Conservation (phyloP, 2,113 vertebrate species). For the Protomyctophum bolini region DNA sequence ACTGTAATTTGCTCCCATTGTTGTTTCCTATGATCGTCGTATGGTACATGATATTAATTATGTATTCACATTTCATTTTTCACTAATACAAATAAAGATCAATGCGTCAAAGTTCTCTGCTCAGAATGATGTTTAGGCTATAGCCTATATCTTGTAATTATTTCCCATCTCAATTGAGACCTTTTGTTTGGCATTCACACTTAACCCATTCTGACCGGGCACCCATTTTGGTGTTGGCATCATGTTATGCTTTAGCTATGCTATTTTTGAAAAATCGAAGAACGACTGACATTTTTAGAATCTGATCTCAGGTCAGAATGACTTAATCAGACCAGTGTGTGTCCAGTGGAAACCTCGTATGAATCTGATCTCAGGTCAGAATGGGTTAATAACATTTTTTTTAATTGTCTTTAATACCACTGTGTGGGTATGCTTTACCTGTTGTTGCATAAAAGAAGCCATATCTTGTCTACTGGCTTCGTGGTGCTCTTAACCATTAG, state of each 20-base stretch:
- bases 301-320: too few species aligned
- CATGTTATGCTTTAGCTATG: too few species aligned
- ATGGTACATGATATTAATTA: neutral
- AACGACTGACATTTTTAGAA: too few species aligned
- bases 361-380: too few species aligned
- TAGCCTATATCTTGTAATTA: neutral
- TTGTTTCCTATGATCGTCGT: conserved; percentile 23
- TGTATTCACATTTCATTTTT: conserved; percentile 29
- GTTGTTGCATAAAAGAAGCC: conserved; percentile 38
- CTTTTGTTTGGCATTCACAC: conserved; percentile 31
- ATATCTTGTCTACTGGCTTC: conserved; percentile 24
- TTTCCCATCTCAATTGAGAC: neutral
- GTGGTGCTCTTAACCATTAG: conserved; percentile 36
- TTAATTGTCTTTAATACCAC: conserved; percentile 49
- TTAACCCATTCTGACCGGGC: too few species aligned
- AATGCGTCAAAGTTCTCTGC: conserved; percentile 53
- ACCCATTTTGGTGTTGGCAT: too few species aligned
- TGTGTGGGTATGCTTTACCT: neutral
- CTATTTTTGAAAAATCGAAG: too few species aligned
- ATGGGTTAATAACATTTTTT: conserved; percentile 30
- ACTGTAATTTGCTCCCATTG: conserved; percentile 23
- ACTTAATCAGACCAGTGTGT: too few species aligned
- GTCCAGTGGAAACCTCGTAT: too few species aligned
- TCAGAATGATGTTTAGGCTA: conserved; percentile 1
- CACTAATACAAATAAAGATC: conserved; percentile 53